Evolutionary conservation across 2,888 invertebrate species (phyloP).

Genomic region (Gonocerus acuteangulatus): DNA sequence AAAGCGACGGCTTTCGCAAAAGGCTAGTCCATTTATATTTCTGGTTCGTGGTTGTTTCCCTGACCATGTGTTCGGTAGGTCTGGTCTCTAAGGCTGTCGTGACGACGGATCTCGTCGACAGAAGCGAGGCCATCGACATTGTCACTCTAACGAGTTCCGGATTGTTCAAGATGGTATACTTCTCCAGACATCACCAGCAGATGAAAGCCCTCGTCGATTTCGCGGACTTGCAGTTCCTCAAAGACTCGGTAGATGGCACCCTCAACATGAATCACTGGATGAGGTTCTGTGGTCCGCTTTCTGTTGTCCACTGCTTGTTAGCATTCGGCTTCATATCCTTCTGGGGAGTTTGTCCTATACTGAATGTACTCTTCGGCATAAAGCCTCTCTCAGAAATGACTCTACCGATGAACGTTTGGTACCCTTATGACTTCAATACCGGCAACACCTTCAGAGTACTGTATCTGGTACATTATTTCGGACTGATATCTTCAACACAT

Average conservation of each 20-base stretch:
- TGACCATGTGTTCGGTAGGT: background rate
- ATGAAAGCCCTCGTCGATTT: constrained; percentile 3
- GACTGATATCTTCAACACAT: constrained; percentile 26
- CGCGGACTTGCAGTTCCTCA: background rate
- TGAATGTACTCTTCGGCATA: constrained; percentile 20
- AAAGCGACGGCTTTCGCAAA: background rate
- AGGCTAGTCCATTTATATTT: background rate
- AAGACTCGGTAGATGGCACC: background rate
- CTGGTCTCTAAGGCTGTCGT: constrained; percentile 15
- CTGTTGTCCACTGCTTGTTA: constrained; percentile 10
- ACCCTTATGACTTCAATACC: constrained; percentile 3
- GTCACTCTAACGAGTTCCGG: constrained; percentile 23
- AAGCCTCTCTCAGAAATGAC: background rate
- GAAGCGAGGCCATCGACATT: constrained; percentile 31
- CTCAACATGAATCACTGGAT: background rate
- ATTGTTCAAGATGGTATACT: constrained; percentile 26
- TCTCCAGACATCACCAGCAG: constrained; percentile 10
- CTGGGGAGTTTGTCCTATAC: constrained; percentile 26
- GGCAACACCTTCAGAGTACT: constrained; percentile 13
- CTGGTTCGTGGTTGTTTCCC: background rate
- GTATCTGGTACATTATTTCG: constrained; percentile 24
- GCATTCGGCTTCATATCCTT: constrained; percentile 18
- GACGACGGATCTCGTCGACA: constrained; percentile 26
- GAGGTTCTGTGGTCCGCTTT: background rate
- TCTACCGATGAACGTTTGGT: constrained; percentile 23